Conservation (phyloP, 1,140 invertebrate genomes). For the Orchesella cincta region DNA sequence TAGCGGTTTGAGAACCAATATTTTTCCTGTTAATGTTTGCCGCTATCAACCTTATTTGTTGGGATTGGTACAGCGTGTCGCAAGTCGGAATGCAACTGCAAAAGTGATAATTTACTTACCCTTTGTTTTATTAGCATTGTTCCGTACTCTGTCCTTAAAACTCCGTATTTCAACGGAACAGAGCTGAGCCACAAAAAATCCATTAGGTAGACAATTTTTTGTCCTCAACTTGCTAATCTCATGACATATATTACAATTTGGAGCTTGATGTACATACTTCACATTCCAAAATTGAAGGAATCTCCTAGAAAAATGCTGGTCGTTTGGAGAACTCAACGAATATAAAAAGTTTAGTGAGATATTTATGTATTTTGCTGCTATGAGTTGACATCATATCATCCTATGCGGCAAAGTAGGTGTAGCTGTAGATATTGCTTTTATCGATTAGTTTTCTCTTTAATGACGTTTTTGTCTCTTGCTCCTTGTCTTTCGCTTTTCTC, state of each 20-base stretch:
- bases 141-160: background rate
- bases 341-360: too few species aligned
- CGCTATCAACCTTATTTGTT: too few species aligned
- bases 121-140: background rate
- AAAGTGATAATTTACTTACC: background rate
- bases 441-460: conserved; percentile 12
- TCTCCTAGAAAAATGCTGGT: background rate
- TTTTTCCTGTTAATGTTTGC: too few species aligned
- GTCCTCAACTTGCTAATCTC: background rate
- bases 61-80: background rate
- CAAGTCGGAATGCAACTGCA: background rate
- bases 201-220: conserved; percentile 16
- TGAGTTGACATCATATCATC: too few species aligned
- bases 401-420: background rate
- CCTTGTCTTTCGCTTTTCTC: background rate
- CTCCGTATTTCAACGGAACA: too few species aligned
- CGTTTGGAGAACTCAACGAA: too few species aligned
- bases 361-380: too few species aligned
- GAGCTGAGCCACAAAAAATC: conserved; percentile 13
- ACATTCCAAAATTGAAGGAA: background rate
- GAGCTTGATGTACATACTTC: background rate
- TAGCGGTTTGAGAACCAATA: background rate
- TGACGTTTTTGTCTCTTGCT: background rate
- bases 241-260: too few species aligned
- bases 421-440: background rate